These are phyloP conservation scores for Xanthia icteritia DNA, from an alignment of 2,888 invertebrate genomes.

Conservation along the genomic window DNA sequence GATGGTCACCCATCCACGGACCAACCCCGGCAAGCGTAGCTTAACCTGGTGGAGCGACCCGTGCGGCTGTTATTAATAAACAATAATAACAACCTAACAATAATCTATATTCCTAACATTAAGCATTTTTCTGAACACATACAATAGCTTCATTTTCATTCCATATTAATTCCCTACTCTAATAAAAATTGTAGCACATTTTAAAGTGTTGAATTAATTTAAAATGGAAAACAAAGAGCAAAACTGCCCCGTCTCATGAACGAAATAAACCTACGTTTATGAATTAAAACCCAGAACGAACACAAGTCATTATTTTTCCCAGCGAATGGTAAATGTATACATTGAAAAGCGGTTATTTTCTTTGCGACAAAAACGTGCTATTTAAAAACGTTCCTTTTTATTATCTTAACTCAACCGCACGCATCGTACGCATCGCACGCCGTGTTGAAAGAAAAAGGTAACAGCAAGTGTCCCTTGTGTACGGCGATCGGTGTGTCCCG, in stretches of 20 bases:
- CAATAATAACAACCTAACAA: too few relatives aligned
- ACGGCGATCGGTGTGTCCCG: background rate
- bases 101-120: background rate
- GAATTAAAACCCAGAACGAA: slow-evolving; percentile 16
- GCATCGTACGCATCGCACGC: background rate
- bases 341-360: slow-evolving; percentile 13
- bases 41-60: too few relatives aligned
- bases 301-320: slow-evolving; percentile 20
- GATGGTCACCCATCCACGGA: too few relatives aligned
- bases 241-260: background rate
- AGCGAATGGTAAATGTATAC: slow-evolving; percentile 4
- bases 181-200: background rate
- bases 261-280: background rate
- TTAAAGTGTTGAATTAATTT: background rate
- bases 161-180: background rate
- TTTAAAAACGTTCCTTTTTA: background rate
- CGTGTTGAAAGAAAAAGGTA: background rate
- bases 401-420: background rate
- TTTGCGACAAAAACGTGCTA: background rate
- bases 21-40: too few relatives aligned
- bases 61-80: too few relatives aligned
- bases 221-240: background rate
- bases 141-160: background rate
- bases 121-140: background rate
- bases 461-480: background rate